Base-by-base conservation (phyloP, 2,113 vertebrate genomes). In the Leucosticte australis region DNA sequence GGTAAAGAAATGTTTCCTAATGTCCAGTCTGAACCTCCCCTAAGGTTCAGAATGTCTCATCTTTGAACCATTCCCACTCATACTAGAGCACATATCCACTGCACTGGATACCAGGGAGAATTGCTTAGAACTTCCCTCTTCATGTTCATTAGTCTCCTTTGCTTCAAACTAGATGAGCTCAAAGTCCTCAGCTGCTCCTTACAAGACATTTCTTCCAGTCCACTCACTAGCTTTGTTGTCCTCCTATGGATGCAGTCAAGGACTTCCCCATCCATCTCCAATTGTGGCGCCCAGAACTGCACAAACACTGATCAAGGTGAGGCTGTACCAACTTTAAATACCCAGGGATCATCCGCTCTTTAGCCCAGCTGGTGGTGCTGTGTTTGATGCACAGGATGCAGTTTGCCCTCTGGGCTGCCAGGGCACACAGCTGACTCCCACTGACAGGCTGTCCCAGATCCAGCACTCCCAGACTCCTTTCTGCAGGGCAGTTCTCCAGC, bases 271-370 rank as follows among this genome's bases (percentile, higher is more conserved):
- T 14, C 8, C 7, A 6, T 33, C 19, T 65, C 52, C 65, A 68
- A 52, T 8, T 31, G 17, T 41, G 31, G 3, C 27, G 9, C 24
- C 24, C 27, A 27, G 56, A 62, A 53, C 37, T 39, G n/a, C 15
- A 23, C 19, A 35, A 28, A 28, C 6, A 10, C 2, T 15, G 9
- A 2, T 55, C 11, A 20, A 35, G 15, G 3, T 56, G 23, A 74
- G 26, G 31, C 26, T 4, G 5, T 28, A 69, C 5, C 33, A 53
- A 13, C 2, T 2, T 30, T 21, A 20, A 24, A 11, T 19, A 24
- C 8, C 60, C 35, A 0, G 0, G 39, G 50, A 60, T 9, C 46
- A 33, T 31, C 6, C 3, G 4, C 13, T 6, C 44, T 28, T 35
- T 26, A 59, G 14, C 28, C 9, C 1, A 4, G 11, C 8, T 87